Evolutionary conservation across 2,797 vertebrate species (phyloP).

Genomic region (Sorex maritimensis): DNA sequence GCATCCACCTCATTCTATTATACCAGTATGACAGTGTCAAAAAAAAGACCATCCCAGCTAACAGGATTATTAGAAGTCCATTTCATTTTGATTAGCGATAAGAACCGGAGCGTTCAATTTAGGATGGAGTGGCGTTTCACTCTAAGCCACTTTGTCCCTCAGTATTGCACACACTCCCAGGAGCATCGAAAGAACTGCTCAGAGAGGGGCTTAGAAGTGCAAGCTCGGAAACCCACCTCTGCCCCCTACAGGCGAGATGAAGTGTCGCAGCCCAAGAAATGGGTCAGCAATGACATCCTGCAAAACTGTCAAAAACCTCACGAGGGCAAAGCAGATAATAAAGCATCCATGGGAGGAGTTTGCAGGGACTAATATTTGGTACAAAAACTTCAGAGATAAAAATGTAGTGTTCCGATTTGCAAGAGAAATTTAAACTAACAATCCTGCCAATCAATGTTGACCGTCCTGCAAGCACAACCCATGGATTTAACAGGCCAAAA

Average conservation of each 20-base stretch:
- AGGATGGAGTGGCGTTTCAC: constrained; percentile 23
- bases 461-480: constrained; percentile 24
- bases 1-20: constrained; percentile 33
- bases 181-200: not conserved
- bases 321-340: not conserved
- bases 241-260: not conserved
- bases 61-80: constrained; percentile 64
- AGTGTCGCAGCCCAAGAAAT: not conserved
- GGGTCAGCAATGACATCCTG: not conserved
- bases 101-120: constrained; percentile 58
- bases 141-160: constrained; percentile 26
- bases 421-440: constrained; percentile 46
- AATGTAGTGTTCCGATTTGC: not conserved
- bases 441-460: constrained; percentile 18
- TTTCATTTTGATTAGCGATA: constrained; percentile 63
- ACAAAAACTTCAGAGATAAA: not conserved
- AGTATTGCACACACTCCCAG: not conserved
- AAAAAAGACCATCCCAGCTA: constrained; percentile 42
- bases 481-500: constrained; percentile 16
- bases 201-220: not conserved
- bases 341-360: not conserved
- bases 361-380: not conserved
- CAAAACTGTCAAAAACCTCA: not conserved
- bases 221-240: not conserved
- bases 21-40: constrained; percentile 49